These are phyloP conservation scores for Rana temporaria DNA, from an alignment of 2,113 vertebrate genomes.

Conservation along the genomic window DNA sequence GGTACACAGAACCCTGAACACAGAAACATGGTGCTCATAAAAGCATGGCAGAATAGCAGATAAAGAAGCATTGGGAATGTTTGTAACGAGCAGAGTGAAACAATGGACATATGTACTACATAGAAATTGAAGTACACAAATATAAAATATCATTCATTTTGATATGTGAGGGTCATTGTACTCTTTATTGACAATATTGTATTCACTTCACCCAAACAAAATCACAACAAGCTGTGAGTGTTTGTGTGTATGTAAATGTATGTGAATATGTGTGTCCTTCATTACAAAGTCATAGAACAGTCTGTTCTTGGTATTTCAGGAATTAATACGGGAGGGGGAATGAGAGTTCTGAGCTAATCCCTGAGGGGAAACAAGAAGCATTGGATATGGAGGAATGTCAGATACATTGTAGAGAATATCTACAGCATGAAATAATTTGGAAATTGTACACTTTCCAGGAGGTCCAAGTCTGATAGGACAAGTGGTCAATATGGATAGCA, in stretches of 20 bases:
- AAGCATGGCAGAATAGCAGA: no score
- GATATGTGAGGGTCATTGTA: no score
- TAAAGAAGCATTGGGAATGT: no score
- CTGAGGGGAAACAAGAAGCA: slow-evolving; percentile 51
- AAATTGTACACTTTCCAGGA: slow-evolving; percentile 42
- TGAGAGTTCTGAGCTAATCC: slow-evolving; percentile 39
- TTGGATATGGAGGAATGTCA: slow-evolving; percentile 52
- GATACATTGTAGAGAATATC: slow-evolving; percentile 45
- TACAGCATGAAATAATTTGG: slow-evolving; percentile 53
- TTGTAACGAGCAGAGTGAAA: no score
- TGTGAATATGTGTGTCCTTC: slow-evolving; percentile 35
- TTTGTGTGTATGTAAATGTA: slow-evolving; percentile 7
- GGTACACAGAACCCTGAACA: no score
- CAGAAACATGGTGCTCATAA: no score
- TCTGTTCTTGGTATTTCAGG: slow-evolving; percentile 57
- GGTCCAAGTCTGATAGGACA: slow-evolving; percentile 8
- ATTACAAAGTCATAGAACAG: slow-evolving; percentile 49
- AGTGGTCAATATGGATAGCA: not conserved
- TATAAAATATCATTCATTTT: no score
- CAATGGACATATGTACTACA: no score
- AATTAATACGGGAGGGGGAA: slow-evolving; percentile 46
- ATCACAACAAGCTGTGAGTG: not conserved
- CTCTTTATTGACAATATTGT: no score
- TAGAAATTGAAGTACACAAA: no score
- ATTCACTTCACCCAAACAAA: not conserved